Percentiles rank a stretch among this genome's conserved stretches.
phyloP scores from a whole-genome alignment of 2,888 invertebrate species.

The Cremastobaeus sp. region DNA sequence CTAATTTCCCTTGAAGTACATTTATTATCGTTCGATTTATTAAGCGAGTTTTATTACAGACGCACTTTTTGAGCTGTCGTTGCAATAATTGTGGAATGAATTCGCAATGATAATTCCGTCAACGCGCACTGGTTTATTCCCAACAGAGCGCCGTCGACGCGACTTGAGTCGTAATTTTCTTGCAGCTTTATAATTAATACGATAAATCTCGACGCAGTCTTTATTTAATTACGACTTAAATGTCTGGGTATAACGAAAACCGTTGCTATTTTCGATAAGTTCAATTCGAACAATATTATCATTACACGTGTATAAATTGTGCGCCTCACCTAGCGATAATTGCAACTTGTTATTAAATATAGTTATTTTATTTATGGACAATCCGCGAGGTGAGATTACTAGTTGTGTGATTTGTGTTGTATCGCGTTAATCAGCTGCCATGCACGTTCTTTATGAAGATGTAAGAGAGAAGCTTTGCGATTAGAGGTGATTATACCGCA shows the following conservation, averaged over 20 bases:
- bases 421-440: conserved; percentile 39
- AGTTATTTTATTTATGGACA: conserved; percentile 41
- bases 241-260: conserved; percentile 21
- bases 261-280: conserved; percentile 33
- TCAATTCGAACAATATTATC: conserved; percentile 27
- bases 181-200: conserved; percentile 15
- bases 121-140: background rate
- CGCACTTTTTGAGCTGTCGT: background rate
- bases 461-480: conserved; percentile 38
- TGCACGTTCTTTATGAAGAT: conserved; percentile 36
- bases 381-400: conserved; percentile 19
- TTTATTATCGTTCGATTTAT: conserved; percentile 20
- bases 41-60: background rate
- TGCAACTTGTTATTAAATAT: conserved; percentile 37
- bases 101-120: conserved; percentile 1
- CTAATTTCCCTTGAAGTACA: conserved; percentile 24
- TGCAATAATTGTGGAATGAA: background rate
- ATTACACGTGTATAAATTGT: conserved; percentile 23
- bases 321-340: conserved; percentile 9
- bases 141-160: conserved; percentile 1
- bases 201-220: conserved; percentile 17
- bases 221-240: conserved; percentile 21
- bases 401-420: conserved; percentile 25
- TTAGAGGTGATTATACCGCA: conserved; percentile 38
- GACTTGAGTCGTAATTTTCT: conserved; percentile 5